phyloP scores from a whole-genome alignment of 2,113 vertebrate genomes.

The Lichenostomus cassidix region DNA sequence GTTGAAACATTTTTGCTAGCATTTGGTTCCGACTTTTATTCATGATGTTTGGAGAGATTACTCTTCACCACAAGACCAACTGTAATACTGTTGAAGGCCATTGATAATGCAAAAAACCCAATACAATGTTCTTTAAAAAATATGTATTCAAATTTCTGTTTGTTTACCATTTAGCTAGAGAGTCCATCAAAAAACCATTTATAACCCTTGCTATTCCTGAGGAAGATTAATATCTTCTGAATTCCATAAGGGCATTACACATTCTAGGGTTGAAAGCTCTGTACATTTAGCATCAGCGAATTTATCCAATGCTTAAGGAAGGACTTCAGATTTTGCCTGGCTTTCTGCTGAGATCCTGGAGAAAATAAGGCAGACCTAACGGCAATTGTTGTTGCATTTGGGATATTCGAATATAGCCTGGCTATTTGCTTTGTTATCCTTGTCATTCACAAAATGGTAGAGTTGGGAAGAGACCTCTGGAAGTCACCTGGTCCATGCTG shows the following conservation, averaged over 20 bases:
- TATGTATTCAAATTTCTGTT: background rate
- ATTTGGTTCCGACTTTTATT: background rate
- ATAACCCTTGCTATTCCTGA: background rate
- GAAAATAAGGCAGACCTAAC: background rate
- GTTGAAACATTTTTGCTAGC: background rate
- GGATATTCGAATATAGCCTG: background rate
- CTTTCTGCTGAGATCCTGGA: background rate
- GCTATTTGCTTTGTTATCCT: background rate
- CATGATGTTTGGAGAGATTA: background rate
- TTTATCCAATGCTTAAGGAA: background rate
- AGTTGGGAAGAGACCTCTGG: background rate
- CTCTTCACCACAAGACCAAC: background rate
- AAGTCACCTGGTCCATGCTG: background rate
- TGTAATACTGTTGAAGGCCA: background rate
- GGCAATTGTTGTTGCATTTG: rapidly evolving
- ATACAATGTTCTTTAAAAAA: background rate
- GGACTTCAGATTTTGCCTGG: background rate
- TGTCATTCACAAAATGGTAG: background rate
- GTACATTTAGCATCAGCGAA: background rate
- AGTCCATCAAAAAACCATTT: background rate
- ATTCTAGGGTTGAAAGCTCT: background rate
- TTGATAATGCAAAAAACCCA: background rate
- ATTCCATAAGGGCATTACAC: background rate
- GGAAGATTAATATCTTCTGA: background rate
- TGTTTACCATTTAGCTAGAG: background rate